Base-by-base conservation (phyloP, 2,113 vertebrate species). In the Larimichthys polyactis region DNA sequence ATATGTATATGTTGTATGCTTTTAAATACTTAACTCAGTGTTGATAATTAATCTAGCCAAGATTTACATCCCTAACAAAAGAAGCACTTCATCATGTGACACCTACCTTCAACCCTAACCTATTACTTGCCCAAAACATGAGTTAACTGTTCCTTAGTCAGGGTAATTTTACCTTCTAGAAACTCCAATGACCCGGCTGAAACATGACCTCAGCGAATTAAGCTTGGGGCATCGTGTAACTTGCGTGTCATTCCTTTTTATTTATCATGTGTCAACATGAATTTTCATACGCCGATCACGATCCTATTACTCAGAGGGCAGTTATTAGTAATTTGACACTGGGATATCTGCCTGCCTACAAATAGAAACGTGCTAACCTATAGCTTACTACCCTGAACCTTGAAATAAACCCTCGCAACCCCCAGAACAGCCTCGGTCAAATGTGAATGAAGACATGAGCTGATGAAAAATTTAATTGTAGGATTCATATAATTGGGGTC, bases 281-380 rank as follows among this genome's bases (percentile, higher is more conserved):
- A 40, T 81, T 77, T 46, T 73, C 46, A 62, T 71, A 40, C 16
- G 74, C 83, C 57, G 43, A 9, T 44, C 68, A 52, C 52, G 70
- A 58, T 48, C 62, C 20, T 43, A 48, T 51, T 71, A 49, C 78
- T 84, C 64, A 32, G 36, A 69, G 44, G 81, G 64, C 59, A 54
- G 49, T 74, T 83, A 40, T 40, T 40, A 40, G 36, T 63, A 65
- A 88, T 91, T 6, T 91, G 80, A 83, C 66, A 46, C 32, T 81
- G 27, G 19, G 49, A 43, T 72, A 81, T 75, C 60, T 52, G 63
- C 62, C 22, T 19, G n/a, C 10, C 89, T 72, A 58, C 27, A 89
- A 79, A 87, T 81, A 90, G 86, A 79, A 88, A 79, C 76, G 57
- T 0, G 40, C 51, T 58, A 77, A 84, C 77, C 65, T 75, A 78